Conservation (phyloP, 2,113 vertebrate genomes). For the Psittacula cyanocephala region DNA sequence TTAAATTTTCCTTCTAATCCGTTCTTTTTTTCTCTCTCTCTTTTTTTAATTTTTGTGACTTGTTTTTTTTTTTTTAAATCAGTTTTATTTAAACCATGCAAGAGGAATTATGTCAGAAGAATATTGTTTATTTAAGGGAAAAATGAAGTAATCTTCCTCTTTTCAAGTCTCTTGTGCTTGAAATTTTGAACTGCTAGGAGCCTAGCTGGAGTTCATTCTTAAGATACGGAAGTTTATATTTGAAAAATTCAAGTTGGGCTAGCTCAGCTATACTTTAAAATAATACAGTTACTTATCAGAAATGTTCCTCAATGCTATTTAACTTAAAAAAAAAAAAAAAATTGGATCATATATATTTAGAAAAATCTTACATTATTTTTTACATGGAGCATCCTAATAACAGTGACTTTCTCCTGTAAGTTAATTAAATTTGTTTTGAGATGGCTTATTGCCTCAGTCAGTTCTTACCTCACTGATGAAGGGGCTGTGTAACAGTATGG, state of each 20-base stretch:
- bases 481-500: background rate
- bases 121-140: background rate
- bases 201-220: background rate
- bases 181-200: background rate
- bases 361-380: background rate
- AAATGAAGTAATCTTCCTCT: background rate
- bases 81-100: background rate
- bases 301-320: background rate
- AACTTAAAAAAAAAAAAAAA: background rate
- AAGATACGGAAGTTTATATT: background rate
- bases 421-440: conserved; percentile 31
- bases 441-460: background rate
- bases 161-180: background rate
- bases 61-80: background rate
- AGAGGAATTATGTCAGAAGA: background rate
- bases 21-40: background rate
- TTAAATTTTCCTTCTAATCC: background rate
- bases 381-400: background rate
- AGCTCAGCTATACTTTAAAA: background rate
- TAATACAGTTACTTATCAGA: background rate
- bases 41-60: too few species aligned
- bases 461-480: background rate
- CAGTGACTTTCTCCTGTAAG: background rate
- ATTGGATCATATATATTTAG: background rate
- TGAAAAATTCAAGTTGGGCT: background rate